Percentiles rank a stretch among this genome's conserved stretches.
phyloP scores from a whole-genome alignment of 2,113 vertebrate species.

The Menidia beryllina region DNA sequence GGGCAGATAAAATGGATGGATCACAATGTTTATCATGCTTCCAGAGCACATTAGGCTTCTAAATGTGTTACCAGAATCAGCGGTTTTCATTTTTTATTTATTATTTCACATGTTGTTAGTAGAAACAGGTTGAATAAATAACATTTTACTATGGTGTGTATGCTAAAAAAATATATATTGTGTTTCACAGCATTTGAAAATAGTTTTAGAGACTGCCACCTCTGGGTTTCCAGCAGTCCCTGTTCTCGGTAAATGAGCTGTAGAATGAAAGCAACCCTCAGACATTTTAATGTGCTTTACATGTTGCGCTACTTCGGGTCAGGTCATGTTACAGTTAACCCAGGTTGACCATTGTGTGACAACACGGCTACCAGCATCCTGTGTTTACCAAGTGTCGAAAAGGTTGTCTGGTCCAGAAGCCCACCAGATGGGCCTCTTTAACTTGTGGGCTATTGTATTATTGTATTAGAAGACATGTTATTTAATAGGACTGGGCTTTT shows the following conservation, averaged over 20 bases:
- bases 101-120: neutral
- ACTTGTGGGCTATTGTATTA: conserved; percentile 52
- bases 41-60: conserved; percentile 17
- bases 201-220: neutral
- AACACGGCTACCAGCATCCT: conserved; percentile 33
- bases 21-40: conserved; percentile 29
- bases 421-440: conserved; percentile 39
- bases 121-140: conserved; percentile 5
- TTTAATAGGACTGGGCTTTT: conserved; percentile 67
- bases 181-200: neutral
- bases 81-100: neutral
- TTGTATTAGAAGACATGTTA: conserved; percentile 71
- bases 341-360: neutral
- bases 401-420: conserved; percentile 32
- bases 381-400: conserved; percentile 40
- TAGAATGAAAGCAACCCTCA: conserved; percentile 16
- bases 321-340: neutral
- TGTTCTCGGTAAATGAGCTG: neutral
- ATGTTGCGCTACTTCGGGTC: no score
- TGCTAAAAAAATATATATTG: neutral
- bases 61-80: no score
- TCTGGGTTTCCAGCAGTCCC: neutral
- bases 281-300: no score
- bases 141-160: neutral
- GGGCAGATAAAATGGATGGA: conserved; percentile 30